phyloP scores from a whole-genome alignment of 2,113 vertebrate genomes.

The Callospermophilus lateralis region DNA sequence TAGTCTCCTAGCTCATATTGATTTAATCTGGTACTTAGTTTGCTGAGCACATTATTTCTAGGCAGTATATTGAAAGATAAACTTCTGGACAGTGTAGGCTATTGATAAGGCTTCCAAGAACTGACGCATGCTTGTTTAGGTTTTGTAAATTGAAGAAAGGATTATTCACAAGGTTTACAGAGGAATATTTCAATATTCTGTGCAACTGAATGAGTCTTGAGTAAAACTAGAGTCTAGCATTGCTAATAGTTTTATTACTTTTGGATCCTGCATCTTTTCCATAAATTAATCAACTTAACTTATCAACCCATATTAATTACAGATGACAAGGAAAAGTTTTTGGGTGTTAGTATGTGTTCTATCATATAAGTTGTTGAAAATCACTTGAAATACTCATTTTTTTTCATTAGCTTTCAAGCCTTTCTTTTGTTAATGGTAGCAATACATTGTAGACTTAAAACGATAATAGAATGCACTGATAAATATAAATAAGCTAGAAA shows the following conservation, averaged over 20 bases:
- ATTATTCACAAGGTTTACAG: not conserved
- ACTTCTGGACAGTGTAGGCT: not conserved
- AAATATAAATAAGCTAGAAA: not conserved
- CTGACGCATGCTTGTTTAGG: not conserved
- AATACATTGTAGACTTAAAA: not conserved
- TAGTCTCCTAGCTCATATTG: not conserved
- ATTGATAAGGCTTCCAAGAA: not conserved
- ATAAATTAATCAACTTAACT: not conserved
- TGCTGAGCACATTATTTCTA: constrained; percentile 48
- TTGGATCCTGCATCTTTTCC: not conserved
- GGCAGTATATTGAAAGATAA: constrained; percentile 14
- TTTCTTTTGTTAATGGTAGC: not conserved
- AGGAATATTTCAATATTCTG: not conserved
- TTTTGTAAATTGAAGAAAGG: not conserved
- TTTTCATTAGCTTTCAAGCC: not conserved
- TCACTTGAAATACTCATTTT: not conserved
- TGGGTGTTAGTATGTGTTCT: not conserved
- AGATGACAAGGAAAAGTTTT: not conserved
- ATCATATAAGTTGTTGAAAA: constrained; percentile 1
- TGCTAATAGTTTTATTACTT: not conserved
- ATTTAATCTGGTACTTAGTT: constrained; percentile 36
- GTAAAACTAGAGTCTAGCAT: not conserved
- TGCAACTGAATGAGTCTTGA: not conserved
- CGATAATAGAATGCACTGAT: not conserved
- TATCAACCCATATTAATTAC: not conserved